Conservation (phyloP, 2,113 vertebrate genomes). For the Raja brachyura region DNA sequence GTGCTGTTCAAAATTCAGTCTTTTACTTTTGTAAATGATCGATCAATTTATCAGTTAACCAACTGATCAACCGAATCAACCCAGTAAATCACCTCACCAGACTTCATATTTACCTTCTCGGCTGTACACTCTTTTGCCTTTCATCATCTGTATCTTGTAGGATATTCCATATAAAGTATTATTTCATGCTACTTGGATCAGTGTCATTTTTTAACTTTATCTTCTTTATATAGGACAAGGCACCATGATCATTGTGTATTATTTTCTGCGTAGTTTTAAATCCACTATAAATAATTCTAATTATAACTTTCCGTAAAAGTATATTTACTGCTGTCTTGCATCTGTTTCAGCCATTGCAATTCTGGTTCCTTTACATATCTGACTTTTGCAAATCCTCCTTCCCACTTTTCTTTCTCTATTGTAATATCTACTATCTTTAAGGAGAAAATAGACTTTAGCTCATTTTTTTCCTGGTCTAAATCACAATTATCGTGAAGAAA, state of each 20-base stretch:
- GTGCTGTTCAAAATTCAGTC: not conserved
- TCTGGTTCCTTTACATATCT: not conserved
- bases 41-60: not conserved
- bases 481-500: not conserved
- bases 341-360: not conserved
- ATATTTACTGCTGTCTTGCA: not conserved
- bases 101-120: not conserved
- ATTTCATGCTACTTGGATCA: not conserved
- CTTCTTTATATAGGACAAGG: not conserved
- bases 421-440: not conserved
- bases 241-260: not conserved
- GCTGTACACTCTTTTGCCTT: not conserved
- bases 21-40: not conserved
- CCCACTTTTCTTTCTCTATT: not conserved
- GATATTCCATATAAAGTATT: not conserved
- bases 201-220: not conserved
- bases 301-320: not conserved
- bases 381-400: not conserved
- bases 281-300: not conserved
- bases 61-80: not conserved
- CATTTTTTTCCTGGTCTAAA: not conserved
- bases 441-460: not conserved
- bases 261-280: not conserved
- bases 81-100: not conserved
- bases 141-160: not conserved